phyloP scores from a whole-genome alignment of 2,113 vertebrate species.

The Carollia perspicillata region DNA sequence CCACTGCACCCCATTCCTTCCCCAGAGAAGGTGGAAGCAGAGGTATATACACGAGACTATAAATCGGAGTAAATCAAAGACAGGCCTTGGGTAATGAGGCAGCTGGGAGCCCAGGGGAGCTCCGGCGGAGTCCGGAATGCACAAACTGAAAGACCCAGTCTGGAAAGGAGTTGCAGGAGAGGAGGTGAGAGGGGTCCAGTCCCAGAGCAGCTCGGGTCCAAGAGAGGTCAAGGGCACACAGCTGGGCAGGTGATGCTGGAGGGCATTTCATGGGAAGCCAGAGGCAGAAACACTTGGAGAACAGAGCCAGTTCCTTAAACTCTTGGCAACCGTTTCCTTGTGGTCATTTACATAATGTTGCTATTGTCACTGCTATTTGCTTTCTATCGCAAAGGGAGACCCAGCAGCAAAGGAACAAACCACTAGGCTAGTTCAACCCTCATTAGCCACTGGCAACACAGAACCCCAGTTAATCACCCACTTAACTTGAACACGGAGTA shows the following conservation, averaged over 20 bases:
- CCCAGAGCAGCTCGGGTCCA: neutral
- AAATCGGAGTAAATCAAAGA: neutral
- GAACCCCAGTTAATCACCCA: conserved; percentile 14
- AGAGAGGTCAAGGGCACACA: neutral
- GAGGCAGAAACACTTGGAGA: neutral
- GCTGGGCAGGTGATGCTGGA: neutral
- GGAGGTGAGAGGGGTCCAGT: neutral
- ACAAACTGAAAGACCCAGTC: neutral
- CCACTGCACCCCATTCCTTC: neutral
- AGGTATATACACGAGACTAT: neutral
- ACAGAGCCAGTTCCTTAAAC: neutral
- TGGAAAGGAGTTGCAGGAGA: neutral
- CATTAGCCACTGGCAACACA: conserved; percentile 45
- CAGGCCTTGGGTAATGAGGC: neutral
- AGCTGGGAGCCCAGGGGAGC: neutral
- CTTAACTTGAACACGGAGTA: neutral
- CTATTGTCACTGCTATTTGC: neutral
- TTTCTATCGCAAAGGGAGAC: neutral
- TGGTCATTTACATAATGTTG: neutral
- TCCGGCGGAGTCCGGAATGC: neutral
- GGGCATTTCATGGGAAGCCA: neutral
- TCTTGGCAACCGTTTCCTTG: neutral
- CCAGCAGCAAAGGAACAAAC: neutral
- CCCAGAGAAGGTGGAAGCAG: neutral
- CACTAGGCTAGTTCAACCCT: conserved; percentile 47